These are phyloP conservation scores for Syrrhaptes paradoxus DNA, from an alignment of 2,113 vertebrate genomes.

Conservation along the genomic window DNA sequence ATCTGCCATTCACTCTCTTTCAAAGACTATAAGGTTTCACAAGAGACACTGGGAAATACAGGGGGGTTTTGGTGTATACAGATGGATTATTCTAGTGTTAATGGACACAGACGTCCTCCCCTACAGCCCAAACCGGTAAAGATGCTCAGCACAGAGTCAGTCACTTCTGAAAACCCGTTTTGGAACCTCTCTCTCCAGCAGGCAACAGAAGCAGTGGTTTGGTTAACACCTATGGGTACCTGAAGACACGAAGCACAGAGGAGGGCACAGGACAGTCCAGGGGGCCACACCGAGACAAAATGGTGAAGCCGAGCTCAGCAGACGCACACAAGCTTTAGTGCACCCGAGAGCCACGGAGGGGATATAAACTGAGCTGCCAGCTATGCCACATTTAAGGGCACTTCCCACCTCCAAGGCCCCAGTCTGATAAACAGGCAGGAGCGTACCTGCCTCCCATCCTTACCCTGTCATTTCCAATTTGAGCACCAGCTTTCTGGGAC, in stretches of 20 bases:
- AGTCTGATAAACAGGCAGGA: background rate
- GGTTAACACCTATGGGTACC: background rate
- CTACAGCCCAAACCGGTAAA: background rate
- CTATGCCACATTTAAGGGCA: background rate
- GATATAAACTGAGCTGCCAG: background rate
- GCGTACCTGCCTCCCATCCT: background rate
- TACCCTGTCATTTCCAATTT: background rate
- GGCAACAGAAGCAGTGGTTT: background rate
- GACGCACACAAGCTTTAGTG: background rate
- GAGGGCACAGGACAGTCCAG: background rate
- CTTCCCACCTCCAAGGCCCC: background rate
- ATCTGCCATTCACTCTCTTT: background rate
- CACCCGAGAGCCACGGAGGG: background rate
- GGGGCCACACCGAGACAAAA: background rate
- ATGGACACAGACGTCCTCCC: background rate
- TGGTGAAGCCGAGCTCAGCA: background rate
- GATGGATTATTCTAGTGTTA: background rate
- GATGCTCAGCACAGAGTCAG: background rate
- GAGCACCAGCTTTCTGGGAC: background rate
- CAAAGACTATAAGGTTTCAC: background rate
- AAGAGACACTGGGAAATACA: background rate
- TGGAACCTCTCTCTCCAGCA: background rate
- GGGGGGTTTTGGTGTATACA: background rate
- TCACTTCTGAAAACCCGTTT: background rate
- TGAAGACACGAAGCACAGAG: background rate